Evolutionary conservation across 2,888 invertebrate species (phyloP), one percentile per base, ranked within the genome.

Genomic region (Thysanoteuthis rhombus): DNA sequence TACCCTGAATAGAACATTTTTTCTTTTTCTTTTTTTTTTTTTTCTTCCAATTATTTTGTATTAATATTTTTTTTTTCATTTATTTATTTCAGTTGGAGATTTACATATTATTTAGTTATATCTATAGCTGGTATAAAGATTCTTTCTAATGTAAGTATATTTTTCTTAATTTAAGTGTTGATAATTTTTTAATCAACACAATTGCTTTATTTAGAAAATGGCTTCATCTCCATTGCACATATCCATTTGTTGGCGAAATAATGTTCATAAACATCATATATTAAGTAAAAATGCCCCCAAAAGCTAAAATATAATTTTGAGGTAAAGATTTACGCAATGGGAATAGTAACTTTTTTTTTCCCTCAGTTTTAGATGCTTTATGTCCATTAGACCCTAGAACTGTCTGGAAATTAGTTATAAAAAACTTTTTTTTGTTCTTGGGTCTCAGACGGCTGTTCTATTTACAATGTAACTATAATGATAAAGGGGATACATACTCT

Each of bases 61-160:
- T n/a, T 92, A 28, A 92, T n/a, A 39, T 40, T 42, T 92, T 52
- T 93, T 58, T 93, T 40, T 42, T 92, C 36, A 58, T 58, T 93
- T 52, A 42, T 36, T 93, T 28, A 47, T 93, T 93, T 93, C 58
- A 93, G 93, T 52, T 93, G 93, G 93, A 58, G 93, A 47, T 93
- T 93, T 39, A 93, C 58, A 39, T 93, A 93, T 52, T 93, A 93
- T 93, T 93, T 58, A 38, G 38, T 47, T n/a, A 52, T 93, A 58
- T 47, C 32, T 32, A 47, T 93, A 58, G 39, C 28, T 93, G 93
- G 93, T 47, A 58, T 52, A 47, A 93, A 47, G 52, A 47, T 93
- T 39, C 47, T 93, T n/a, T 93, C 45, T 58, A 93, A 47, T 47
- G 93, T 93, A 47, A 93, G 93, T 93, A 93, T 58, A 47, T 75